These are phyloP conservation scores for Clupea harengus DNA, from an alignment of 2,113 vertebrate species.

Conservation along the genomic window DNA sequence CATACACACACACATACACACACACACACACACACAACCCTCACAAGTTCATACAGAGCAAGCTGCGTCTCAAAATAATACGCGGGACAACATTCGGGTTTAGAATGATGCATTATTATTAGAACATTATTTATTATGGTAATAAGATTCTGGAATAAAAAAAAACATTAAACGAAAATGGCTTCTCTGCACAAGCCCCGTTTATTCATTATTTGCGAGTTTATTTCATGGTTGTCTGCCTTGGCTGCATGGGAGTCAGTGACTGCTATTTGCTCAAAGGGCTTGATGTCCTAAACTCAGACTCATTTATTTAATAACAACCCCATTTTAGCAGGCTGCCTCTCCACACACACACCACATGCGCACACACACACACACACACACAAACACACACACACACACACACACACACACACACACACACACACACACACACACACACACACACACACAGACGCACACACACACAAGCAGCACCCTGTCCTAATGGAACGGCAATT, in stretches of 20 bases:
- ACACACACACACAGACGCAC: not conserved
- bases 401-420: slow-evolving; percentile 35
- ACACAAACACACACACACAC: slow-evolving; percentile 6
- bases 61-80: no score
- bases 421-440: slow-evolving; percentile 24
- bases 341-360: slow-evolving; percentile 7
- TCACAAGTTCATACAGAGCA: not conserved
- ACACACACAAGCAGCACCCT: not conserved
- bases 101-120: not conserved
- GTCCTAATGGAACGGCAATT: not conserved
- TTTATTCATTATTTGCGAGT: not conserved
- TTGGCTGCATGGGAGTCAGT: not conserved
- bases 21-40: not conserved
- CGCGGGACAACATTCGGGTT: not conserved
- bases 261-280: slow-evolving; percentile 10
- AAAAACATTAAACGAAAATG: not conserved
- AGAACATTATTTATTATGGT: not conserved
- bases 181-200: not conserved
- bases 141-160: not conserved
- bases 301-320: slow-evolving; percentile 58
- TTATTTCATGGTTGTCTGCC: slow-evolving; percentile 3
- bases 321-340: slow-evolving; percentile 54
- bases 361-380: not conserved
- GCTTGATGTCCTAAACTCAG: slow-evolving; percentile 45
- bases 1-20: no score